Base-by-base conservation (phyloP, 2,888 invertebrate genomes). In the Caenorhabditis sp. region DNA sequence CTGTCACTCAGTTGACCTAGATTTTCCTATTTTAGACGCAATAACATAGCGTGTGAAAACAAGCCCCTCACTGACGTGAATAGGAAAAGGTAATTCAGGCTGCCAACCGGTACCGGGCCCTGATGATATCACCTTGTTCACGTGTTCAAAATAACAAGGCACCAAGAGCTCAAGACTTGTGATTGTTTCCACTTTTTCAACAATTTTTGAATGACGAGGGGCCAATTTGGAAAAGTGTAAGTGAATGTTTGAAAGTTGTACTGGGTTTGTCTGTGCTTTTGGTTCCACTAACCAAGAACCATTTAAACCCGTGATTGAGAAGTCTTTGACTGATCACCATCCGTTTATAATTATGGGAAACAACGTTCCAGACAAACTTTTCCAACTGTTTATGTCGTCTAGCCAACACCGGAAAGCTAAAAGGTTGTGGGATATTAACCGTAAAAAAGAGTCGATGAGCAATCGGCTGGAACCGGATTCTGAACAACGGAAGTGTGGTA, bases 341-440 rank as follows among this genome's bases (percentile, higher is more conserved):
- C 45, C 11, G 1, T 2, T 15, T 2, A 15, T 68, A 39, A 68
- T 59, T 52, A 58, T 43, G 17, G 52, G 15, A 39, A 48, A 58
- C 48, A 48, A 17, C 2, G 8, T 58, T 41, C 66, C 41, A 66
- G 48, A 66, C 56, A 55, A 66, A 66, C 63, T 53, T 63, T 63
- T 17, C 35, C 13, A 20, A 17, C 9, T 15, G 52, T 52, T 27
- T 37, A 8, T 15, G 24, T 8, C 41, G 30, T 66, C 39, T 50
- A 50, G 48, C 39, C 22, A 26, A n/a, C 13, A 26, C 2, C 26
- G 26, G 20, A 62, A 46, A 35, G 3, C 20, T 2, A n/a, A 32
- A 63, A 45, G 32, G 43, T 43, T 35, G 24, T 22, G 7, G 11
- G 13, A 30, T 48, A 30, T 43, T 30, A 41, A 22, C 24, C 9